Evolutionary conservation across 2,113 vertebrate genomes (phyloP), one percentile per base, ranked within the genome.

Genomic region (Rostratula benghalensis): DNA sequence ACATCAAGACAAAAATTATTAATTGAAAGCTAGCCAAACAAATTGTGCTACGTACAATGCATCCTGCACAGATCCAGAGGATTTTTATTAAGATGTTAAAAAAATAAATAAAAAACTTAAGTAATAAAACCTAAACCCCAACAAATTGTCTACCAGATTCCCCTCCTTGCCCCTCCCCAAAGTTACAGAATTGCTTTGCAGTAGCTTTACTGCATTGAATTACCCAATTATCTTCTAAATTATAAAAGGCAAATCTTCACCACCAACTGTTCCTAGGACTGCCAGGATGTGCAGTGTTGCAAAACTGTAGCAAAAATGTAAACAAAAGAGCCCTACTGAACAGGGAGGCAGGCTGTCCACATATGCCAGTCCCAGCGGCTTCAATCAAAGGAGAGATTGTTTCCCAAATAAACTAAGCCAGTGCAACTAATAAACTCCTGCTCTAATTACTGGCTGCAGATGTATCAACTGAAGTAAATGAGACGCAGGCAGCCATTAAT

Each of bases 391-490:
- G 94, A 94, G 76, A 94, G 97, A 98, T 96, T 92, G 95, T 97
- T 97, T 97, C 97, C 96, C 97, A 97, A 98, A 98, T 97, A 98
- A 98, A 98, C 98, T 93, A 94, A 98, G 97, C 97, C 97, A 96
- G 95, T 96, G 97, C 97, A 96, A 97, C 97, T 98, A 98, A 98
- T 98, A 98, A 98, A 98, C 98, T 98, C 97, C 81, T 97, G 93
- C 97, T 94, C 97, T 98, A 99, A 98, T 99, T 98, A 98, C 97
- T 97, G 98, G 98, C 97, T 98, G 98, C 98, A 98, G 98, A 98
- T 98, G 98, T 98, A 98, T 97, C 97, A 98, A 98, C 97, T 97
- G 97, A 98, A 98, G 98, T 97, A 98, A 98, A 98, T 98, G 98
- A 97, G 95, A 98, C 94, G 11, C 97, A 96, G 96, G 98, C 98